phyloP scores from a whole-genome alignment of 2,888 invertebrate genomes.

The Napeogenes inachia region DNA sequence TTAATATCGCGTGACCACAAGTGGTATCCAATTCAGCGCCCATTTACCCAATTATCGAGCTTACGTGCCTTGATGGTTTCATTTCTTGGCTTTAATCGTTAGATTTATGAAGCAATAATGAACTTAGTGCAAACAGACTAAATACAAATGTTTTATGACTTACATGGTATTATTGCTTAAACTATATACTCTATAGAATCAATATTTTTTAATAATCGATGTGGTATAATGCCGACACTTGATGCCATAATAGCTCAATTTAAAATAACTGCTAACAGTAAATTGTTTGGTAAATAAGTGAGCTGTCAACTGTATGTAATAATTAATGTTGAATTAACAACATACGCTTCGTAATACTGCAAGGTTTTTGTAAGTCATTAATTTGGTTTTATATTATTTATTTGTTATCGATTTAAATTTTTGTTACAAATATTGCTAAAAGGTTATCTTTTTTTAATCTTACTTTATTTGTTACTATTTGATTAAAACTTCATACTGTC shows the following conservation, averaged over 20 bases:
- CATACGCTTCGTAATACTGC: too few relatives aligned
- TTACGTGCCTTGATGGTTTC: conserved; percentile 58
- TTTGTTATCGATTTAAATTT: too few relatives aligned
- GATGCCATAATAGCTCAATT: too few relatives aligned
- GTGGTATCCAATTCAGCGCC: conserved; percentile 50
- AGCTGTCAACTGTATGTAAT: too few relatives aligned
- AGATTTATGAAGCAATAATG: conserved; percentile 16
- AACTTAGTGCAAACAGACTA: conserved; percentile 11
- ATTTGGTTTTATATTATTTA: too few relatives aligned
- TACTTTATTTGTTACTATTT: background rate
- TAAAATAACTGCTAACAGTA: too few relatives aligned
- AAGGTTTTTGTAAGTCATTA: too few relatives aligned
- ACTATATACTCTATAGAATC: background rate
- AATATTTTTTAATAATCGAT: background rate
- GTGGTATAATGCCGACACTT: too few relatives aligned
- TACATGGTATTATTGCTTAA: background rate
- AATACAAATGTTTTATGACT: background rate
- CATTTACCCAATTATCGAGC: conserved; percentile 66
- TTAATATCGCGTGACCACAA: conserved; percentile 58
- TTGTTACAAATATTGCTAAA: too few relatives aligned
- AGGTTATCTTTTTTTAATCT: background rate
- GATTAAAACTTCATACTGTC: background rate
- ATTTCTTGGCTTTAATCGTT: conserved; percentile 49
- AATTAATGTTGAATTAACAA: too few relatives aligned
- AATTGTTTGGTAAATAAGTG: too few relatives aligned